phyloP scores from a whole-genome alignment of 2,888 invertebrate genomes.

The Napeogenes inachia region DNA sequence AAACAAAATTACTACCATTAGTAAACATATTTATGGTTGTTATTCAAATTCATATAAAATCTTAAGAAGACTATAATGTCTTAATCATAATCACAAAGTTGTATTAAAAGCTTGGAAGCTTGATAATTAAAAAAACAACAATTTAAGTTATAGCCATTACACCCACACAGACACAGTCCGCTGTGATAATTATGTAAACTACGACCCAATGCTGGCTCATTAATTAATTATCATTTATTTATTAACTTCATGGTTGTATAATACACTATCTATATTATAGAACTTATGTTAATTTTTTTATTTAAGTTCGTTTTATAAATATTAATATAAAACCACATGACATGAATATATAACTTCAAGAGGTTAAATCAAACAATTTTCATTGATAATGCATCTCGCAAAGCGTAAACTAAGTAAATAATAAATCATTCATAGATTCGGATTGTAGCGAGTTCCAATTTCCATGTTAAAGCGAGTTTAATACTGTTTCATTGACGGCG shows the following conservation, averaged over 20 bases:
- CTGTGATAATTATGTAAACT: constrained; percentile 24
- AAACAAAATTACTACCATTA: constrained; percentile 6
- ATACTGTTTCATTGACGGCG: constrained; percentile 26
- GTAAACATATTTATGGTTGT: background rate
- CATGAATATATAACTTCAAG: too few species aligned
- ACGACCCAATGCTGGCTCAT: constrained; percentile 15
- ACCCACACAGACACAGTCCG: constrained; percentile 16
- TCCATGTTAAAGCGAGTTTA: constrained; percentile 7
- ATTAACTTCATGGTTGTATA: constrained; percentile 13
- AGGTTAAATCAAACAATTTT: background rate
- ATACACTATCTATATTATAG: background rate
- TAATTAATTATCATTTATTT: constrained; percentile 21
- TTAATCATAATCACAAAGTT: too few species aligned
- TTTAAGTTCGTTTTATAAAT: too few species aligned
- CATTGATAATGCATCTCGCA: too few species aligned
- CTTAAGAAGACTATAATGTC: background rate
- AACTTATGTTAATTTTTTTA: too few species aligned
- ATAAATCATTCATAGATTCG: constrained; percentile 5
- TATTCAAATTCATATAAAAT: constrained; percentile 1
- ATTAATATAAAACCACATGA: too few species aligned
- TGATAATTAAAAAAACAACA: constrained; percentile 1
- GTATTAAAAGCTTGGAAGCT: too few species aligned
- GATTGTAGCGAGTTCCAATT: constrained; percentile 4
- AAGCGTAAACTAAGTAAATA: too few species aligned
- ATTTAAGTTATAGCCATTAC: constrained; percentile 20